Base-by-base conservation (phyloP, 2,113 vertebrate species). In the Platichthys flesus region DNA sequence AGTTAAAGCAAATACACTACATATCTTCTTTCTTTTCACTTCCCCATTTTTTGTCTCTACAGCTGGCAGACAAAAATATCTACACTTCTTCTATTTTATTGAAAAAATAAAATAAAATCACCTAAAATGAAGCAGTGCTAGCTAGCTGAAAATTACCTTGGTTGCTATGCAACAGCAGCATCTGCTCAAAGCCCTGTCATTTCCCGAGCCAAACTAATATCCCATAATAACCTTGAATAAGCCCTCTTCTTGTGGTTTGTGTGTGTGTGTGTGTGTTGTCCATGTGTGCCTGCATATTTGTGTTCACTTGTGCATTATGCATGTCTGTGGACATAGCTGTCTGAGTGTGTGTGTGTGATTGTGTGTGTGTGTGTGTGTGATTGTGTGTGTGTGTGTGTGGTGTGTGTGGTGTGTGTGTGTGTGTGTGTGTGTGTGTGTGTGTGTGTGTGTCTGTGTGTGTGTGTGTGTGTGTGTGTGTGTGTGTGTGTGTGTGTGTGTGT, bases 81-180 rank as follows among this genome's bases (percentile, higher is more conserved):
- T 84, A 42, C 45, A 82, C 71, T 76, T 64, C 56, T 80, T 73
- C 66, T 52, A 72, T 81, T 84, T 73, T 69, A 84, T 78, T 82
- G 6, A 31, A 55, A 47, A 60, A 56, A 67, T 67, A 76, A 65
- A 84, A 70, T 83, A 84, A 70, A 84, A 74, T 88, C 81, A 89
- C 83, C 83, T 85, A 85, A 90, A 92, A 89, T 86, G 71, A 89
- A 85, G 83, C 73, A 76, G 65, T 26, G 71, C 72, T 83, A 78
- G 84, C 76, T 82, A 83, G 85, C 85, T 91, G 90, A 91, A 93
- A 93, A 93, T 93, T 75, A 91, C 91, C 74, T 90, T 21, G 86
- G 93, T 91, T 91, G 92, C 93, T 86, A 92, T 78, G 94, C 92
- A 93, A 92, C 93, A 70, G 84, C 83, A 85, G 84, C 86, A 83